Evolutionary conservation across 2,888 invertebrate species (phyloP).

Genomic region (Melanargia galathea): DNA sequence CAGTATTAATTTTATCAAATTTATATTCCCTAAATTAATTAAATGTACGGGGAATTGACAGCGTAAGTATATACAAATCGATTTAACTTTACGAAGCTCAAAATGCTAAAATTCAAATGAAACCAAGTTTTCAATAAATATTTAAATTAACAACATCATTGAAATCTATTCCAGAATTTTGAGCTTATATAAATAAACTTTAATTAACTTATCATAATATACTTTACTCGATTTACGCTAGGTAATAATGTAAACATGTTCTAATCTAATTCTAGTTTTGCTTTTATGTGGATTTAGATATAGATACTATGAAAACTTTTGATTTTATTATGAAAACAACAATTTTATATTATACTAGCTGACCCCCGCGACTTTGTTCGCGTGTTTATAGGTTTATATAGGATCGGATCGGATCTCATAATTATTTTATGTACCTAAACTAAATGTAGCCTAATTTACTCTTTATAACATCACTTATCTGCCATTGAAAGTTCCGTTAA

Average conservation of each 20-base stretch:
- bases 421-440: too few species aligned
- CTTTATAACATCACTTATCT: too few species aligned
- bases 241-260: neutral
- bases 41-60: slow-evolving; percentile 9
- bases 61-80: slow-evolving; percentile 3
- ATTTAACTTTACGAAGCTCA: slow-evolving; percentile 11
- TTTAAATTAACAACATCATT: slow-evolving; percentile 5
- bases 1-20: slow-evolving; percentile 1
- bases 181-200: neutral
- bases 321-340: neutral
- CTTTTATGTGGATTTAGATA: neutral
- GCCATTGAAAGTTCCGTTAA: too few species aligned
- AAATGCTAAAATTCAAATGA: slow-evolving; percentile 1
- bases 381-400: too few species aligned
- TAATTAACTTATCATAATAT: neutral
- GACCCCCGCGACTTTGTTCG: too few species aligned
- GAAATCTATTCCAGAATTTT: neutral
- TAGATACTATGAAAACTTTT: too few species aligned
- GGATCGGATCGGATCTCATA: too few species aligned
- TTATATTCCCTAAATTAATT: slow-evolving; percentile 9
- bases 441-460: too few species aligned
- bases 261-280: neutral
- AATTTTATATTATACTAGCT: neutral
- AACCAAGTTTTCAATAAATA: slow-evolving; percentile 12
- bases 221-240: neutral